Conservation (phyloP, 2,113 vertebrate species). For the Orycteropus afer region DNA sequence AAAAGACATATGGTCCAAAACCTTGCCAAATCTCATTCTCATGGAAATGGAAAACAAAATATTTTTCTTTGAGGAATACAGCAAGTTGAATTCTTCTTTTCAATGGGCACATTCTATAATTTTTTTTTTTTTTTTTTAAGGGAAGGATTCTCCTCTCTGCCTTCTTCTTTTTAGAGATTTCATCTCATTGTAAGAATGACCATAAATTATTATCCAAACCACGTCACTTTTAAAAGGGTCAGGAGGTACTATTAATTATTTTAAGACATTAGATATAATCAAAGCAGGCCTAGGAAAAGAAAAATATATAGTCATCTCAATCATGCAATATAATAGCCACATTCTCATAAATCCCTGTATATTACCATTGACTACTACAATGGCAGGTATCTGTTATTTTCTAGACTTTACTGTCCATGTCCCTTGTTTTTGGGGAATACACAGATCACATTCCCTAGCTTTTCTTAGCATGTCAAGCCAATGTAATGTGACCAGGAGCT, state of each 20-base stretch:
- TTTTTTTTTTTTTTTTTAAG: not conserved
- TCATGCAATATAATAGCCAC: not conserved
- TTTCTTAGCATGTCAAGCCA: not conserved
- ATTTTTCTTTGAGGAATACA: not conserved
- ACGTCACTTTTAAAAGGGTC: not conserved
- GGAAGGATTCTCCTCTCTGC: not conserved
- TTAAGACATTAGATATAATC: not conserved
- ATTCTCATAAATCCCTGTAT: not conserved
- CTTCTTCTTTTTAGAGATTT: not conserved
- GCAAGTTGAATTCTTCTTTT: not conserved
- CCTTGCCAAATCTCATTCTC: conserved; percentile 38
- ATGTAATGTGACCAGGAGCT: not conserved
- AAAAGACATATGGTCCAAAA: conserved; percentile 18
- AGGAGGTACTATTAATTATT: not conserved
- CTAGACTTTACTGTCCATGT: too few species aligned
- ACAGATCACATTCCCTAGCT: not conserved
- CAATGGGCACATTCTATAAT: not conserved
- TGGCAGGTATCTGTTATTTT: not conserved
- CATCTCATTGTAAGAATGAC: not conserved
- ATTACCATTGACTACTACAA: not conserved
- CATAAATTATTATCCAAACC: not conserved
- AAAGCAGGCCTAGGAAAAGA: not conserved
- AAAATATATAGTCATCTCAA: not conserved
- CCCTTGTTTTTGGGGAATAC: not conserved
- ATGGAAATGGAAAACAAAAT: not conserved